Evolutionary conservation across 2,113 vertebrate genomes (phyloP).

Genomic region (Tachysurus fulvidraco): DNA sequence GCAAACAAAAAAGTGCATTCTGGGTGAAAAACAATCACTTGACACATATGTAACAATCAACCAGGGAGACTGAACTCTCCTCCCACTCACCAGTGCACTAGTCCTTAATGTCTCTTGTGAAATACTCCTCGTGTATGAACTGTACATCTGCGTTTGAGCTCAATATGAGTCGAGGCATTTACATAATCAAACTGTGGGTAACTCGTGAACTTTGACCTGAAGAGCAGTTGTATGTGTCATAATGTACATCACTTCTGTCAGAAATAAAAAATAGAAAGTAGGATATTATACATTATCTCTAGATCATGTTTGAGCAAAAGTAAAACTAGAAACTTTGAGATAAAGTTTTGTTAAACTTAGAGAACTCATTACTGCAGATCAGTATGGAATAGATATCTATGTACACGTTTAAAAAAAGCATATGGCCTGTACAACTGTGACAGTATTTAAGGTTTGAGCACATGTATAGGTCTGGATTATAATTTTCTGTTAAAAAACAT

Average conservation of each 20-base stretch:
- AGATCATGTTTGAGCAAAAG: not conserved
- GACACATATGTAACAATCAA: slow-evolving; percentile 24
- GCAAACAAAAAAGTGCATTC: slow-evolving; percentile 68
- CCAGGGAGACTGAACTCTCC: not conserved
- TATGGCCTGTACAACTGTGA: slow-evolving; percentile 5
- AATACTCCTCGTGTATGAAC: not conserved
- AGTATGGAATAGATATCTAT: slow-evolving; percentile 10
- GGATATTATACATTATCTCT: not conserved
- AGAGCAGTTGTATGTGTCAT: not conserved
- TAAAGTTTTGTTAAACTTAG: not conserved
- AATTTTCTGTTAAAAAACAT: not conserved
- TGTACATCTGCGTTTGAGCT: slow-evolving; percentile 23
- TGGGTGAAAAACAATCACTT: slow-evolving; percentile 36
- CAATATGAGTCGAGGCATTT: slow-evolving; percentile 46
- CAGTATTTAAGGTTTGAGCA: not conserved
- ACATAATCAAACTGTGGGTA: slow-evolving; percentile 13
- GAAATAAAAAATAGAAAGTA: slow-evolving; percentile 5
- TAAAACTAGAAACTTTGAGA: not conserved
- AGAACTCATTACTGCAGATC: not conserved
- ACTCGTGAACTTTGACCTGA: not conserved
- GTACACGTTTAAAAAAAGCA: not conserved
- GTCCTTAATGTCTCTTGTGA: not conserved
- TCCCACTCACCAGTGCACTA: not conserved
- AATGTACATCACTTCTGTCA: not conserved
- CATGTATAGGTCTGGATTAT: not conserved